These are phyloP conservation scores for Rhinoraja longicauda DNA, from an alignment of 2,797 vertebrate species.

Conservation along the genomic window DNA sequence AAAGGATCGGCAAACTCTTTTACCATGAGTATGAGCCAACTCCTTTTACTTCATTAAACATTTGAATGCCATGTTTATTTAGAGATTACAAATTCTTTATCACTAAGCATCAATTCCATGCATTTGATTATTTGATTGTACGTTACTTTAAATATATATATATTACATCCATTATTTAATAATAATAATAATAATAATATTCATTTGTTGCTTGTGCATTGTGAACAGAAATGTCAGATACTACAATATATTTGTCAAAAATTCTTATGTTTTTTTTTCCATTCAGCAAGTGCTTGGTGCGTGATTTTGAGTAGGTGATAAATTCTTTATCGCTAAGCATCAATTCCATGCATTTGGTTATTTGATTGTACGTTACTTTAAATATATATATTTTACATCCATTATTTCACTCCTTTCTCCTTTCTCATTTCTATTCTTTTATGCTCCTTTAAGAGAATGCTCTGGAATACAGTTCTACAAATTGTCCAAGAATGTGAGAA, in stretches of 20 bases:
- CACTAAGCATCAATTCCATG: neutral
- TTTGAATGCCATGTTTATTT: neutral
- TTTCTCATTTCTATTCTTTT: neutral
- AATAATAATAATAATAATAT: no score
- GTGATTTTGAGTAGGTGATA: slow-evolving; percentile 10
- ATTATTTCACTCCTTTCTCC: neutral
- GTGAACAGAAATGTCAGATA: neutral
- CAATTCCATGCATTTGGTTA: neutral
- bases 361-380: neutral
- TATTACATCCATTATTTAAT: no score
- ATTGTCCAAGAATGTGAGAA: neutral
- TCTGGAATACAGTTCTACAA: neutral
- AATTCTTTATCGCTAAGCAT: slow-evolving; percentile 4
- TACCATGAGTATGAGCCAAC: neutral
- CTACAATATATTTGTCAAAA: neutral
- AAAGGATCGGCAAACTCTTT: no score
- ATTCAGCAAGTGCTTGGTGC: neutral
- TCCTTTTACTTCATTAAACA: neutral
- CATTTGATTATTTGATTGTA: neutral
- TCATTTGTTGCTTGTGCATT: neutral
- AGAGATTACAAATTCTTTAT: neutral
- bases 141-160: neutral
- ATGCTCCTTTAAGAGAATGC: neutral
- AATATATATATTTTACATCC: neutral
- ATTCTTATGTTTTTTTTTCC: neutral